Base-by-base conservation (phyloP, 2,888 invertebrate genomes). In the Apocheima hispidaria region DNA sequence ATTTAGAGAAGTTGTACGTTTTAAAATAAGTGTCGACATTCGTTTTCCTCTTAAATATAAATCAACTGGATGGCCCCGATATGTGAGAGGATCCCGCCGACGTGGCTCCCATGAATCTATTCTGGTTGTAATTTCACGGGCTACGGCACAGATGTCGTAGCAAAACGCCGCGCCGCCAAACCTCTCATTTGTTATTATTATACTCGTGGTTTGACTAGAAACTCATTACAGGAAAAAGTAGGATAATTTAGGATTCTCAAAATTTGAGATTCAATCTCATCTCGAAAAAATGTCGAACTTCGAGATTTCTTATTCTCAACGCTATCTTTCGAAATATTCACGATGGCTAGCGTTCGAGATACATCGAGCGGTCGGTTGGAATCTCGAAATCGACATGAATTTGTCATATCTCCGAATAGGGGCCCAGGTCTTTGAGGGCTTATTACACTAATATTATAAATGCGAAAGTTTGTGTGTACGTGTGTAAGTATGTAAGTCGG, bases 101-200 rank as follows among this genome's bases (percentile, higher is more conserved):
- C 49, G 36, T 23, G 14, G 46, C 46, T 36, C 10, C 3, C 10
- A 35, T 6, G n/a, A 28, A 28, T 43, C 43, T 14, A 14, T 35
- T 21, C 21, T 21, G 26, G 21, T 28, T 12, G 54, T 46, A 54
- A 54, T 54, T 54, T 54, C 54, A 46, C 35, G 44, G 18, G 12
- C 54, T 12, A 46, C 44, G 26, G 26, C 35, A n/a, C 10, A 26
- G 36, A 36, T 35, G 49, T 14, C 48, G 18, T 6, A 20, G 33
- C 33, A 6, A 33, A 46, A 46, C 28, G 16, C 6, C n/a, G n/a
- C 30, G 35, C 9, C 6, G 21, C 7, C 26, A 26, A 10, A 21
- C 14, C 28, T 14, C 40, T n/a, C 52, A 28, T 40, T 30, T 23
- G 33, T 55, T 46, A 16, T 28, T 38, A 46, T 38, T 55, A 55